Conservation (phyloP, 2,113 vertebrate genomes). For the Myiopsitta monachus region DNA sequence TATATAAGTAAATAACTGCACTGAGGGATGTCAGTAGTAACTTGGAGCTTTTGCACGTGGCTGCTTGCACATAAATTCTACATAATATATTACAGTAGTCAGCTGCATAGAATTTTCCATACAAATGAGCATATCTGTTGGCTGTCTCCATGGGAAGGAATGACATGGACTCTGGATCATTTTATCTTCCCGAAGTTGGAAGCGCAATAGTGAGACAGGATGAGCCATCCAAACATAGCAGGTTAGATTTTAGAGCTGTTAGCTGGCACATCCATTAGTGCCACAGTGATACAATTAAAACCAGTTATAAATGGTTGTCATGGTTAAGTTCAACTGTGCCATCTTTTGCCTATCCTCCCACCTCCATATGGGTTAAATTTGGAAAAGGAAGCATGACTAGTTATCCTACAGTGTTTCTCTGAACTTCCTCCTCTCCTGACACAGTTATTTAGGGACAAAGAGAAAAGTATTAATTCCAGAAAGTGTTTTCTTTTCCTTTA, state of each 20-base stretch:
- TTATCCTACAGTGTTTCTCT: background rate
- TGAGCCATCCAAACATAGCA: background rate
- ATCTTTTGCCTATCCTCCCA: background rate
- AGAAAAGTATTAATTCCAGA: background rate
- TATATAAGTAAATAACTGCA: background rate
- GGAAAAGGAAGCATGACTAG: background rate
- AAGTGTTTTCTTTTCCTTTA: background rate
- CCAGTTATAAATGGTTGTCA: background rate
- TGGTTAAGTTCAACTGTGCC: background rate
- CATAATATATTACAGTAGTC: background rate
- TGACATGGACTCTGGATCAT: background rate
- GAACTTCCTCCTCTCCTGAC: background rate
- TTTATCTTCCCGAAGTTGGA: conserved; percentile 1
- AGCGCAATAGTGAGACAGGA: background rate
- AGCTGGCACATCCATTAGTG: background rate
- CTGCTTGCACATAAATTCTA: conserved; percentile 18
- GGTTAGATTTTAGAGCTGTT: background rate
- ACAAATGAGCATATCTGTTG: conserved; percentile 23
- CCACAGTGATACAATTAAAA: background rate
- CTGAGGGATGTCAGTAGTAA: background rate
- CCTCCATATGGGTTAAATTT: background rate
- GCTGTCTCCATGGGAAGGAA: background rate
- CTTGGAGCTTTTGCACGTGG: background rate
- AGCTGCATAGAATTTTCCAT: background rate
- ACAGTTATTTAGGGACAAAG: background rate